A percentile compares a stretch with the other conserved stretches of the same genome.
Evolutionary conservation across 2,888 invertebrate genomes (phyloP).

Genomic region (Noctua pronuba): DNA sequence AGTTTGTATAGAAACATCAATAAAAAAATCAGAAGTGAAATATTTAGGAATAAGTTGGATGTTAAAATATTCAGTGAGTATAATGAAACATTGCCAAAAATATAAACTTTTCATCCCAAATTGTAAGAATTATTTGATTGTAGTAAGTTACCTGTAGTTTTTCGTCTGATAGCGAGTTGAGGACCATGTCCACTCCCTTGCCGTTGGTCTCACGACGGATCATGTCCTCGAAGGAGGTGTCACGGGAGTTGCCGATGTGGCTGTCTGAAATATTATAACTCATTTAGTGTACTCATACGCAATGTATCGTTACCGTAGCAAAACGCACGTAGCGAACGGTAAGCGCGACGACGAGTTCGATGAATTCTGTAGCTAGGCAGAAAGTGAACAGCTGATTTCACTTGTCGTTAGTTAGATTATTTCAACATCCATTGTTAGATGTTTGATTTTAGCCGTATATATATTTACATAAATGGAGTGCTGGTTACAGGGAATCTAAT

Average conservation of each 20-base stretch:
- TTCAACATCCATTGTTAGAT: too few relatives aligned
- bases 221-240: slow-evolving; percentile 96
- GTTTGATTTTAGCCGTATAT: too few relatives aligned
- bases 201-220: slow-evolving; percentile 95
- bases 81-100: neutral
- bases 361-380: too few relatives aligned
- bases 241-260: slow-evolving; percentile 96
- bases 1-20: neutral
- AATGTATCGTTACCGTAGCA: too few relatives aligned
- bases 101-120: neutral
- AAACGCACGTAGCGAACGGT: too few relatives aligned
- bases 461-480: too few relatives aligned
- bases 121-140: neutral
- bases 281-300: too few relatives aligned
- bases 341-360: too few relatives aligned
- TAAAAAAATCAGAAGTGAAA: neutral
- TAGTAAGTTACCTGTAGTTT: slow-evolving; percentile 92
- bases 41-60: neutral
- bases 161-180: slow-evolving; percentile 98
- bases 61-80: neutral
- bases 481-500: too few relatives aligned
- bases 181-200: slow-evolving; percentile 96
- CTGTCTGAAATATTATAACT: slow-evolving; percentile 76
- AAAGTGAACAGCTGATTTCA: too few relatives aligned
- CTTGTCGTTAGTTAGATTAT: too few relatives aligned